Evolutionary conservation across 2,113 vertebrate genomes (phyloP).

Genomic region (Chaetodon trifascialis): DNA sequence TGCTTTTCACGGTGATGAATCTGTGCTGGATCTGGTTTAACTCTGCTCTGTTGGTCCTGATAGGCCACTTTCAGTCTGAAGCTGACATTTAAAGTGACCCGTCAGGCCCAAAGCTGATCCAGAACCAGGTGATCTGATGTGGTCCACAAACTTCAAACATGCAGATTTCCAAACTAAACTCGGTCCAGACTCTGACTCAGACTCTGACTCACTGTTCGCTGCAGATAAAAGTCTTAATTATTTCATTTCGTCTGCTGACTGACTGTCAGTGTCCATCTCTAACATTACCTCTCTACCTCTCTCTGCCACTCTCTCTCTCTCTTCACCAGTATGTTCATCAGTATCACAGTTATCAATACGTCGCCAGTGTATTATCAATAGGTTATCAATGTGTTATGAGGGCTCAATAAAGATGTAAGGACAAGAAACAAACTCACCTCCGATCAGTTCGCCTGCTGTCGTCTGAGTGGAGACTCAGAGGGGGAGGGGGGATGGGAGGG

Average conservation of each 20-base stretch:
- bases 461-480: background rate
- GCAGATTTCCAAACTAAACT: no score
- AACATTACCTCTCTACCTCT: background rate
- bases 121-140: no score
- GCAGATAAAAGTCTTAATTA: background rate
- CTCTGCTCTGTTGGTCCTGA: no score
- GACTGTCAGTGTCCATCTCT: background rate
- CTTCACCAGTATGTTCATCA: background rate
- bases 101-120: no score
- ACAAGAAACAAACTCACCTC: conserved; percentile 59
- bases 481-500: background rate
- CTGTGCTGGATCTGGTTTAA: background rate
- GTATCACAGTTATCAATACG: background rate
- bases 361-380: background rate
- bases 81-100: no score
- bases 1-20: no score
- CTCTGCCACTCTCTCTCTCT: background rate
- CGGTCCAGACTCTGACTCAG: background rate
- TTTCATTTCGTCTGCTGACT: background rate
- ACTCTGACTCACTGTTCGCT: background rate
- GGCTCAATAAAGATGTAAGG: background rate
- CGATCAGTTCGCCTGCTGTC: conserved; percentile 10
- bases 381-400: background rate
- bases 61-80: no score
- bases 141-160: no score